Conservation (phyloP, 2,888 invertebrate genomes). For the Cryptops parisi region DNA sequence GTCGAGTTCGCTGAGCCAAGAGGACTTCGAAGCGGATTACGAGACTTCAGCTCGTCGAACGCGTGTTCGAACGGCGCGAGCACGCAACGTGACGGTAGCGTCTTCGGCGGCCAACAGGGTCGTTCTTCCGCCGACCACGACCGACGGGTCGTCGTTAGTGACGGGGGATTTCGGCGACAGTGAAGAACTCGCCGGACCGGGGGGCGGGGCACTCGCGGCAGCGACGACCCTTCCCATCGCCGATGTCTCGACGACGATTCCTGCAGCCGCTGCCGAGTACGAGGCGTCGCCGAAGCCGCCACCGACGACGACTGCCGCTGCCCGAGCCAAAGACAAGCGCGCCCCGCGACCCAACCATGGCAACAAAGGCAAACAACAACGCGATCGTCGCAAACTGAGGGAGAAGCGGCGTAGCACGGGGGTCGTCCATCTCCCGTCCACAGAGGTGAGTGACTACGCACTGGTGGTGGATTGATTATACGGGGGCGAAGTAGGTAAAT, state of each 20-base stretch:
- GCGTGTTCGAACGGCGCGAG: conserved; percentile 38
- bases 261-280: conserved; percentile 25
- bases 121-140: background rate
- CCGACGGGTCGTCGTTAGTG: background rate
- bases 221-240: no score
- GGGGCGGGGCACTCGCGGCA: no score
- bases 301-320: no score
- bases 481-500: no score
- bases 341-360: conserved; percentile 36
- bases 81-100: conserved; percentile 30
- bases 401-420: conserved; percentile 45
- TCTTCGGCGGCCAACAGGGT: conserved; percentile 7
- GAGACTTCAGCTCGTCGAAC: conserved; percentile 39
- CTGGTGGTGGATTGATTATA: no score
- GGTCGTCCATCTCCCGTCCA: conserved; percentile 43
- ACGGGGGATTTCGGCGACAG: background rate
- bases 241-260: no score
- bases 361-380: conserved; percentile 40
- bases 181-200: conserved; percentile 20
- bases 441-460: no score
- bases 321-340: conserved; percentile 34
- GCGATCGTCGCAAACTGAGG: conserved; percentile 42
- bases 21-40: conserved; percentile 43
- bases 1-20: conserved; percentile 45
- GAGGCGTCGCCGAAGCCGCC: conserved; percentile 36